A percentile compares a stretch with the other conserved stretches of the same genome.
Evolutionary conservation across 2,797 vertebrate species (phyloP).

Genomic region (Xenops minutus): DNA sequence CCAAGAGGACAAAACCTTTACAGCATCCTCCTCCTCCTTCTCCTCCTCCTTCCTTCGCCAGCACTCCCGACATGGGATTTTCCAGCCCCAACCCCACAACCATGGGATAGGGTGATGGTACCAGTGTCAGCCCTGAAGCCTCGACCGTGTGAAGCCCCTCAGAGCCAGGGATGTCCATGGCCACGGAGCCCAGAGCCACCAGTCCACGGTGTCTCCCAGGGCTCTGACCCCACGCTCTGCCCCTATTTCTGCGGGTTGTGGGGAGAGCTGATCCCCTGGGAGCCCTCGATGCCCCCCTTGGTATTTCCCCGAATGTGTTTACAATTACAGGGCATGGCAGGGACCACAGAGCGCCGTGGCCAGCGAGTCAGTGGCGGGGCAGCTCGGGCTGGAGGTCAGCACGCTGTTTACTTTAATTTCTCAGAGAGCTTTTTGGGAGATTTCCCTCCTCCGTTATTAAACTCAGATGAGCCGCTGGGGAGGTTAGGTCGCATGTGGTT

Average conservation of each 20-base stretch:
- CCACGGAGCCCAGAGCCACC: rapidly evolving
- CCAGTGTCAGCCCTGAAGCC: rapidly evolving
- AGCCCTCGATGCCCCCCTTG: rapidly evolving
- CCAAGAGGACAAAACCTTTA: neutral
- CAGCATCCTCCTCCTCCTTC: neutral
- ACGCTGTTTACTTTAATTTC: slow-evolving; percentile 73
- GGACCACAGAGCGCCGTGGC: neutral
- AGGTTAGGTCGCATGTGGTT: slow-evolving; percentile 62
- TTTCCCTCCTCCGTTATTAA: slow-evolving; percentile 68
- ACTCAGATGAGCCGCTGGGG: slow-evolving; percentile 69
- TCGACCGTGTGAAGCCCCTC: rapidly evolving
- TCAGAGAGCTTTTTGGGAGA: slow-evolving; percentile 68
- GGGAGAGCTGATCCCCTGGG: neutral
- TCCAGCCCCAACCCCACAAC: neutral
- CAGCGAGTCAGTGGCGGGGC: slow-evolving; percentile 47
- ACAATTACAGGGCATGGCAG: slow-evolving; percentile 45
- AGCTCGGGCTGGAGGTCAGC: slow-evolving; percentile 45
- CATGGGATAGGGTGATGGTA: rapidly evolving
- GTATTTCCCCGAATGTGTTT: slow-evolving; percentile 44
- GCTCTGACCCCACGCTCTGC: rapidly evolving
- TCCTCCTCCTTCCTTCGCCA: neutral
- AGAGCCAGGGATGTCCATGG: rapidly evolving
- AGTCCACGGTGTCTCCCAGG: rapidly evolving
- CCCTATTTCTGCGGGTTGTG: rapidly evolving
- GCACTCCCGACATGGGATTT: rapidly evolving